phyloP scores from a whole-genome alignment of 2,797 vertebrate genomes.

The Oreochromis mossambicus region DNA sequence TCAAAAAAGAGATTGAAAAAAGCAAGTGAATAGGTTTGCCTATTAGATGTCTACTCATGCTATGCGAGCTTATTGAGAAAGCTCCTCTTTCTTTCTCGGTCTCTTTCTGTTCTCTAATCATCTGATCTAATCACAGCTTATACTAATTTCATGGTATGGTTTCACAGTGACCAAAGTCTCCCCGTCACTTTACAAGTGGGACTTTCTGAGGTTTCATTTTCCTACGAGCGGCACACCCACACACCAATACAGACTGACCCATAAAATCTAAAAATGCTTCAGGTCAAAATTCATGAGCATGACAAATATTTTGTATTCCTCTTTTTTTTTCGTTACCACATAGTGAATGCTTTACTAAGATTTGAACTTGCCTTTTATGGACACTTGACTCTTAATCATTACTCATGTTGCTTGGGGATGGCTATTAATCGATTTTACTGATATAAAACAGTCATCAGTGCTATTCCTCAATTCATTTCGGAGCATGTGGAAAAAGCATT shows the following conservation, averaged over 20 bases:
- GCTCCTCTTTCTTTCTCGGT: not conserved
- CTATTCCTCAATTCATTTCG: not conserved
- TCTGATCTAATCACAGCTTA: not conserved
- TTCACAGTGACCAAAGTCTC: not conserved
- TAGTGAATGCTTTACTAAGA: not conserved
- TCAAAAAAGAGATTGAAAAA: not conserved
- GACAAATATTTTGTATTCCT: not conserved
- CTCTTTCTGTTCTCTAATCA: not conserved
- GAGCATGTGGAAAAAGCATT: not conserved
- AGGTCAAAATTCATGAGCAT: not conserved
- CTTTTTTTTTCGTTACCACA: not conserved
- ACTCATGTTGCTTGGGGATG: not conserved
- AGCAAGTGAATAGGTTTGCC: not conserved
- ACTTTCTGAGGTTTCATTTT: not conserved
- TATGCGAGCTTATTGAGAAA: not conserved
- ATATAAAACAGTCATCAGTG: not conserved
- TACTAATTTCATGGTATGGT: not conserved
- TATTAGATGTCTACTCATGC: not conserved
- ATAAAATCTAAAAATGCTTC: not conserved
- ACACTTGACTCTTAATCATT: not conserved
- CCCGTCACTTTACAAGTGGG: slow-evolving; percentile 6
- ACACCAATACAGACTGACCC: not conserved
- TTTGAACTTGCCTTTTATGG: not conserved
- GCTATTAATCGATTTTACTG: not conserved
- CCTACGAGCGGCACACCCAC: not conserved